Conservation (phyloP, 1,140 invertebrate species). For the Lepidurus apus region DNA sequence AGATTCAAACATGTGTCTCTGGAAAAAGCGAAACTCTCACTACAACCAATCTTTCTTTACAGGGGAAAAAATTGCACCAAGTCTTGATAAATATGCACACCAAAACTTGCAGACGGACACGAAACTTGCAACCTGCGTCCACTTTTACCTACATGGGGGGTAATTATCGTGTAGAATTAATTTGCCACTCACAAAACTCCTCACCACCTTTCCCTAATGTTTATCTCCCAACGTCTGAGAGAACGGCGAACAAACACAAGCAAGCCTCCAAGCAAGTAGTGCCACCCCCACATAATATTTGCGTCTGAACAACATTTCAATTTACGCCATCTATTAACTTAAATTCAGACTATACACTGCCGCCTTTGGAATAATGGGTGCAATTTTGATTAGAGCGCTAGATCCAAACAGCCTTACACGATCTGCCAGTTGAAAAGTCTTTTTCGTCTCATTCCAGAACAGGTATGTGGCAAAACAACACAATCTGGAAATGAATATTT, state of each 20-base stretch:
- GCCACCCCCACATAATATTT: background rate
- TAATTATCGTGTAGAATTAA: background rate
- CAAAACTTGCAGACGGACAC: background rate
- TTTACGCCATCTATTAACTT: background rate
- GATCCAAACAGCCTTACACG: too few relatives aligned
- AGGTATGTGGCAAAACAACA: too few relatives aligned
- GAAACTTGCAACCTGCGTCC: background rate
- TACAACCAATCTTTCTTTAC: background rate
- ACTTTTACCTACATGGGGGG: background rate
- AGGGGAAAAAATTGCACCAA: background rate
- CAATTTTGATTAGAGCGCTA: too few relatives aligned
- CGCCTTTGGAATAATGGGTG: too few relatives aligned
- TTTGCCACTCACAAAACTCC: background rate
- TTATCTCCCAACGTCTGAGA: constrained; percentile 3
- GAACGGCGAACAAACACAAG: background rate
- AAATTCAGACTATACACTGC: background rate
- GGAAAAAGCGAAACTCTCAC: background rate
- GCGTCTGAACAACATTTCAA: background rate
- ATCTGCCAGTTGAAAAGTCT: too few relatives aligned
- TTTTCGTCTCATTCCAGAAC: too few relatives aligned
- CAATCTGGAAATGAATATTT: too few relatives aligned
- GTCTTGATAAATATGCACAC: background rate
- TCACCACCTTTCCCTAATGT: constrained; percentile 6
- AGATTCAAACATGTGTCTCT: constrained; percentile 4
- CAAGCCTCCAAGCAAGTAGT: background rate